Conservation (phyloP, 2,113 vertebrate genomes). For the Spermophilus dauricus region DNA sequence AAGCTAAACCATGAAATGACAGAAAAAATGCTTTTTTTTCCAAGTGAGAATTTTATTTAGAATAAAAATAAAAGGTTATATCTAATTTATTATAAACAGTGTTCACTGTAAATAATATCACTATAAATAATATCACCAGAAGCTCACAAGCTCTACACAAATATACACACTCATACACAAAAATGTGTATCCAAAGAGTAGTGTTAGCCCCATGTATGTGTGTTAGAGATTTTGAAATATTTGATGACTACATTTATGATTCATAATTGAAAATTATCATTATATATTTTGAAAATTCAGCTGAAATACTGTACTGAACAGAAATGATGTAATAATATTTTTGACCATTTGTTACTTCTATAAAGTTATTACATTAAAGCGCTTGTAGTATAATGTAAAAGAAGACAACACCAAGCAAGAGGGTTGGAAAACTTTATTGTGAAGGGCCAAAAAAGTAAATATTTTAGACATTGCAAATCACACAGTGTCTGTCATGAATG, state of each 20-base stretch:
- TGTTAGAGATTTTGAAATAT: background rate
- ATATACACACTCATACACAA: background rate
- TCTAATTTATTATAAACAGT: conserved; percentile 45
- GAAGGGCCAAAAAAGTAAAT: background rate
- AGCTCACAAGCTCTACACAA: background rate
- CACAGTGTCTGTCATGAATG: background rate
- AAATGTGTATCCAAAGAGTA: too few relatives aligned
- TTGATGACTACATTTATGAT: background rate
- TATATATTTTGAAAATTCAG: background rate
- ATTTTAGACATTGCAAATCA: background rate
- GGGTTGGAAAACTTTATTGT: background rate
- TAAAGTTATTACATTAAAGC: conserved; percentile 49
- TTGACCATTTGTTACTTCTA: background rate
- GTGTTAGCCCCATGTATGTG: background rate
- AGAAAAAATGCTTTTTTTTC: conserved; percentile 30
- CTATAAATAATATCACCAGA: background rate
- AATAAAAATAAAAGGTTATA: conserved; percentile 37
- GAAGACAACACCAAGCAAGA: background rate
- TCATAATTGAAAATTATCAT: background rate
- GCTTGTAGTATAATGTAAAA: background rate
- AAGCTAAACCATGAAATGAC: background rate
- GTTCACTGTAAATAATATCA: conserved; percentile 22
- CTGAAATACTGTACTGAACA: conserved; percentile 22
- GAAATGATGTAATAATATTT: conserved; percentile 44
- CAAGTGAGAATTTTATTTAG: conserved; percentile 49